These are phyloP conservation scores for Halocaridina rubra DNA, from an alignment of 2,888 invertebrate species.

Conservation along the genomic window DNA sequence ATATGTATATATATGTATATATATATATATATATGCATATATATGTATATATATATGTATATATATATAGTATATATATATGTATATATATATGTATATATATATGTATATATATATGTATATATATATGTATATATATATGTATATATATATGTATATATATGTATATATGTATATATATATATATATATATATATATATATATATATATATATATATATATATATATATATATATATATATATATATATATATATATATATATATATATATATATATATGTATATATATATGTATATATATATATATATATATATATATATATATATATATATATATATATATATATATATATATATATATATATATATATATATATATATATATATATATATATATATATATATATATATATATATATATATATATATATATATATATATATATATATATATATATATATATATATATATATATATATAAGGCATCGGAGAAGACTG, in stretches of 20 bases:
- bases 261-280: constrained; percentile 28
- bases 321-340: constrained; percentile 41
- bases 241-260: constrained; percentile 9
- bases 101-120: constrained; percentile 20
- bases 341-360: constrained; percentile 30
- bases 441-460: constrained; percentile 28
- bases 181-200: constrained; percentile 32
- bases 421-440: constrained; percentile 28
- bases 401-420: constrained; percentile 11
- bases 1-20: background rate
- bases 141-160: constrained; percentile 34
- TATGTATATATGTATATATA: constrained; percentile 38
- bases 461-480: constrained; percentile 37
- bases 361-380: constrained; percentile 1
- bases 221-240: constrained; percentile 1
- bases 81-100: background rate
- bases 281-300: constrained; percentile 21
- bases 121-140: constrained; percentile 24
- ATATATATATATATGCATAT: background rate
- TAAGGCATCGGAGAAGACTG: no score
- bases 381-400: background rate
- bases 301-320: constrained; percentile 36
- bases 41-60: background rate
- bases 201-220: constrained; percentile 1
- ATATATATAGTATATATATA: background rate